phyloP scores from a whole-genome alignment of 2,888 invertebrate species.

The Tholera decimalis region DNA sequence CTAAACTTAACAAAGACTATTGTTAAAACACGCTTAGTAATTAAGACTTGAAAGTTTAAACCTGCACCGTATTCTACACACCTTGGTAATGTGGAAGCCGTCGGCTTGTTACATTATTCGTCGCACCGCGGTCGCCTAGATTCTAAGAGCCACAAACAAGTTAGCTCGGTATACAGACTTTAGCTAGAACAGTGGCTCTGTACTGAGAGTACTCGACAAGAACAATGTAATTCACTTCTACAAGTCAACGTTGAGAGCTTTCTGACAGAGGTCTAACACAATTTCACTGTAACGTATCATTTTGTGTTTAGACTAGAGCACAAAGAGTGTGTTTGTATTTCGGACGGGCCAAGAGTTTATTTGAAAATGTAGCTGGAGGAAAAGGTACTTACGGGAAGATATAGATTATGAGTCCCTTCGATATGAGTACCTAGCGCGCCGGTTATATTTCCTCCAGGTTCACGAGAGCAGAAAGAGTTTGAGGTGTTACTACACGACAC shows the following conservation, averaged over 20 bases:
- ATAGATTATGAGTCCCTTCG: no score
- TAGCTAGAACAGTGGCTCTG: background rate
- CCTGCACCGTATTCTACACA: slow-evolving; percentile 36
- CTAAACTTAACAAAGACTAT: background rate
- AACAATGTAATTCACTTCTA: slow-evolving; percentile 38
- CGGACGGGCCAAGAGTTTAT: background rate
- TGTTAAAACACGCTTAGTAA: background rate
- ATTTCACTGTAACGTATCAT: slow-evolving; percentile 41
- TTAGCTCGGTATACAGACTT: slow-evolving; percentile 7
- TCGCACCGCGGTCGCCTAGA: slow-evolving; percentile 12
- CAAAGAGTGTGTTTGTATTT: slow-evolving; percentile 3
- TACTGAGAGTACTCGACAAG: slow-evolving; percentile 19
- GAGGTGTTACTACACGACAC: no score
- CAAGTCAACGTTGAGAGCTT: slow-evolving; percentile 46
- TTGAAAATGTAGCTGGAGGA: no score
- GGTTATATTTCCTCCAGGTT: no score
- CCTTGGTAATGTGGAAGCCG: slow-evolving; percentile 12
- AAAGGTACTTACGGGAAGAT: no score
- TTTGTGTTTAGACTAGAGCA: slow-evolving; percentile 8
- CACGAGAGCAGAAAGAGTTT: no score
- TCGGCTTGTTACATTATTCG: slow-evolving; percentile 24
- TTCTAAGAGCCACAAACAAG: slow-evolving; percentile 33
- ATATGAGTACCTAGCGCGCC: no score
- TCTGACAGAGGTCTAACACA: slow-evolving; percentile 43
- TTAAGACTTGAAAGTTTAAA: slow-evolving; percentile 14